These are phyloP conservation scores for Drosophila nannoptera DNA, from an alignment of 1,140 invertebrate species.

Conservation along the genomic window DNA sequence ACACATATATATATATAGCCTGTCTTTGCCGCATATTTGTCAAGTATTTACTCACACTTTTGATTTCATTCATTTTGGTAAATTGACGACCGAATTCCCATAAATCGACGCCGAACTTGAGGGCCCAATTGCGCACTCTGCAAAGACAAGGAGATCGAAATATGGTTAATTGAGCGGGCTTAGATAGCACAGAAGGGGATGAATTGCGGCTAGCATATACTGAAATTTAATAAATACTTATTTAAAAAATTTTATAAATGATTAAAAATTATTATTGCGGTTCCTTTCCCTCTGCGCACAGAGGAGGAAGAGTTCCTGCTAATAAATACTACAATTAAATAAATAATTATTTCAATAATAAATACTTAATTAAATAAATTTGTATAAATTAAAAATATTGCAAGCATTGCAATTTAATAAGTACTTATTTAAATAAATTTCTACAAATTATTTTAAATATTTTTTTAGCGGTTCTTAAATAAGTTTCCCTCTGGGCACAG, in stretches of 20 bases:
- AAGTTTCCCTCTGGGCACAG: no score
- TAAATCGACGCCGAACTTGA: slow-evolving; percentile 92
- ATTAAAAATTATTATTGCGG: no score
- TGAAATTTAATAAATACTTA: not conserved
- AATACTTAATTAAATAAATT: not conserved
- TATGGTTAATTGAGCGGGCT: slow-evolving; percentile 13
- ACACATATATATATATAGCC: slow-evolving; percentile 32
- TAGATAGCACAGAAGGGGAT: not conserved
- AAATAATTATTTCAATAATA: not conserved
- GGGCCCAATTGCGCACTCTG: slow-evolving; percentile 94
- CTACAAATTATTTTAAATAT: no score
- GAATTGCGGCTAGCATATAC: not conserved
- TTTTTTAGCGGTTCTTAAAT: no score
- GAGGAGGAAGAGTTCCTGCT: no score
- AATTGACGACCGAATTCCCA: slow-evolving; percentile 92
- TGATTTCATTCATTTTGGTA: slow-evolving; percentile 92
- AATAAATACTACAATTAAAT: no score
- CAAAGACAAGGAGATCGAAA: slow-evolving; percentile 80
- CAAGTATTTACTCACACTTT: slow-evolving; percentile 84
- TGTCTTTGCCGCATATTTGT: slow-evolving; percentile 7
- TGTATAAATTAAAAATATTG: no score
- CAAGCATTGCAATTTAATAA: no score
- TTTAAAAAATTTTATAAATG: no score
- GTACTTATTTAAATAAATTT: not conserved
- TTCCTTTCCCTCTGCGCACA: no score